These are phyloP conservation scores for Liolophura sinensis DNA, from an alignment of 1,140 invertebrate species.

Conservation along the genomic window DNA sequence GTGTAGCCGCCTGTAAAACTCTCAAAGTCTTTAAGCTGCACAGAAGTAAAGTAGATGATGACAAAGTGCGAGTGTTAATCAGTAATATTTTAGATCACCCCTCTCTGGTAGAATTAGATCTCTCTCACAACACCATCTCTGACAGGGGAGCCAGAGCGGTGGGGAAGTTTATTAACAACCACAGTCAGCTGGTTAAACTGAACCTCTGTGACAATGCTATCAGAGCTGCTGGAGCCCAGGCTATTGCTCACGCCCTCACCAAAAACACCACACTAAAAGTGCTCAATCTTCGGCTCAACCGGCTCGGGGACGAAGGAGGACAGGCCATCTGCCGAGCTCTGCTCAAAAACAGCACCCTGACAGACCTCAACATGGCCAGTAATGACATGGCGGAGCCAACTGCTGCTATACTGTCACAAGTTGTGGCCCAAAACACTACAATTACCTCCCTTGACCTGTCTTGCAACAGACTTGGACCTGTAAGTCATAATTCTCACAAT, in stretches of 20 bases:
- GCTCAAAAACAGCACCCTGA: conserved; percentile 50
- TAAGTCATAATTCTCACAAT: conserved; percentile 28
- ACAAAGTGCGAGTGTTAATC: conserved; percentile 56
- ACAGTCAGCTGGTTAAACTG: conserved; percentile 48
- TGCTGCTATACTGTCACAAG: conserved; percentile 52
- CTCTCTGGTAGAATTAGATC: conserved; percentile 48
- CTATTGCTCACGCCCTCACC: conserved; percentile 56
- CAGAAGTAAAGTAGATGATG: conserved; percentile 54
- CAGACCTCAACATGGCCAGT: conserved; percentile 51
- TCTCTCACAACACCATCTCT: conserved; percentile 58
- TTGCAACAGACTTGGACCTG: conserved; percentile 55
- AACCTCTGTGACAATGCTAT: conserved; percentile 57
- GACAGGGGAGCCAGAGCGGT: conserved; percentile 56
- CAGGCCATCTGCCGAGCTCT: conserved; percentile 52
- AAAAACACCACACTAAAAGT: conserved; percentile 52
- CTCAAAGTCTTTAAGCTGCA: conserved; percentile 51
- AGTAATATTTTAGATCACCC: conserved; percentile 57
- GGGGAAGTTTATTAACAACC: conserved; percentile 58
- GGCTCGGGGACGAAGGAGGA: conserved; percentile 58
- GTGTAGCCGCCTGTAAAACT: conserved; percentile 49
- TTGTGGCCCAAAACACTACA: conserved; percentile 49
- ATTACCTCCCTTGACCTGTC: conserved; percentile 51
- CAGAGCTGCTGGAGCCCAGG: conserved; percentile 50
- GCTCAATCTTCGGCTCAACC: conserved; percentile 51
- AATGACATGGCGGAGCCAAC: conserved; percentile 57